These are phyloP conservation scores for Stramonita haemastoma DNA, from an alignment of 2,888 invertebrate species.

Conservation along the genomic window DNA sequence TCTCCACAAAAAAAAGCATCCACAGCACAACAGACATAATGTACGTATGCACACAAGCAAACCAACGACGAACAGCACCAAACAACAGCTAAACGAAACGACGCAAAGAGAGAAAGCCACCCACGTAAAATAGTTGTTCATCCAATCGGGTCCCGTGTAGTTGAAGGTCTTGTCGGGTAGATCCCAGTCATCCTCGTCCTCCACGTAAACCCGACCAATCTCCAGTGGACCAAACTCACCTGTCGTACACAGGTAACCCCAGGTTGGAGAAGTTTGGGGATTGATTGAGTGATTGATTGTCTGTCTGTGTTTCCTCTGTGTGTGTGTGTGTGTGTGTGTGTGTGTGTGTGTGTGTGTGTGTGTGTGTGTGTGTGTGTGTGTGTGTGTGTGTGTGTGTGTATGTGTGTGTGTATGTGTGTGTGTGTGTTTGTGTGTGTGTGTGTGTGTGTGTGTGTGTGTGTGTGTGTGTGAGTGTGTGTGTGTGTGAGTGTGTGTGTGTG, in stretches of 20 bases:
- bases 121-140: slow-evolving; percentile 66
- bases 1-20: not conserved
- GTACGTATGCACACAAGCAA: not conserved
- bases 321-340: too few species aligned
- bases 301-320: too few species aligned
- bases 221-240: slow-evolving; percentile 85
- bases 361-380: too few species aligned
- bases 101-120: slow-evolving; percentile 22
- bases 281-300: too few species aligned
- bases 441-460: too few species aligned
- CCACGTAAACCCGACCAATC: slow-evolving; percentile 96
- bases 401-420: too few species aligned
- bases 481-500: too few species aligned
- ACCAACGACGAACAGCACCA: not conserved
- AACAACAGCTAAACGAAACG: not conserved
- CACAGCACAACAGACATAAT: not conserved
- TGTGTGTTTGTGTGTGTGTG: too few species aligned
- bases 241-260: slow-evolving; percentile 38
- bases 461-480: too few species aligned
- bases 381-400: too few species aligned
- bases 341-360: too few species aligned
- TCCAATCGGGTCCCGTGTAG: slow-evolving; percentile 55
- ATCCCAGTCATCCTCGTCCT: slow-evolving; percentile 99
- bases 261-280: too few species aligned
- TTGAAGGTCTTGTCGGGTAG: slow-evolving; percentile 95